These are phyloP conservation scores for Perccottus glenii DNA, from an alignment of 2,113 vertebrate genomes.

Conservation along the genomic window DNA sequence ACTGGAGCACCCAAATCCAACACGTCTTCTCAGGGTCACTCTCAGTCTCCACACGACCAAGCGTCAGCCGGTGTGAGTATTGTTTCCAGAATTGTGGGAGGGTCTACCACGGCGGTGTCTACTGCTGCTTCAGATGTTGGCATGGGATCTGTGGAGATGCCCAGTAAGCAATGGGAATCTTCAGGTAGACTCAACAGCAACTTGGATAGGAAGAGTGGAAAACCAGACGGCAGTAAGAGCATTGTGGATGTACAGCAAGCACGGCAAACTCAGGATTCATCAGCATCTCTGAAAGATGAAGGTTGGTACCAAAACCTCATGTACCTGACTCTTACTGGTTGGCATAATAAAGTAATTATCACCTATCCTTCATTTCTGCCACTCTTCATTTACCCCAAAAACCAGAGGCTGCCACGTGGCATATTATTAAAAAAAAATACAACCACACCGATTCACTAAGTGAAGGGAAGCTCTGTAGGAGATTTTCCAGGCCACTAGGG, in stretches of 20 bases:
- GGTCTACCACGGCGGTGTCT: constrained; percentile 43
- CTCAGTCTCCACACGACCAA: constrained; percentile 50
- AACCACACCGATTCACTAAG: too few species aligned
- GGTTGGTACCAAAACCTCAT: constrained; percentile 12
- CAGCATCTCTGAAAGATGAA: constrained; percentile 12
- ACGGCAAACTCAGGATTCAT: constrained; percentile 67
- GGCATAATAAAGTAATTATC: too few species aligned
- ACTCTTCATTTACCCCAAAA: too few species aligned
- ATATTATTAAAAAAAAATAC: too few species aligned
- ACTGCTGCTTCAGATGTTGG: constrained; percentile 76
- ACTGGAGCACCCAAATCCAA: constrained; percentile 59
- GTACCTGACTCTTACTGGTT: too few species aligned
- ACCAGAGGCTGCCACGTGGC: too few species aligned
- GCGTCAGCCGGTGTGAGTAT: constrained; percentile 57
- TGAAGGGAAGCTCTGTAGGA: too few species aligned
- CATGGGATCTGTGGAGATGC: constrained; percentile 72
- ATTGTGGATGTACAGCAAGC: constrained; percentile 79
- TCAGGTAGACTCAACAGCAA: constrained; percentile 78
- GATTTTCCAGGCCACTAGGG: too few species aligned
- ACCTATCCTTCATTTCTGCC: too few species aligned
- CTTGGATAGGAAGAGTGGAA: constrained; percentile 72
- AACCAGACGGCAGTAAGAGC: constrained; percentile 81
- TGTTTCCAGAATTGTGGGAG: constrained; percentile 43
- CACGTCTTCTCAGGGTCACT: constrained; percentile 58
- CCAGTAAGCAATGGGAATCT: constrained; percentile 66